Percentiles rank a stretch among this genome's conserved stretches.
These are phyloP conservation scores for Zaprionus ghesquierei DNA, from an alignment of 1,140 invertebrate genomes.

Conservation along the genomic window DNA sequence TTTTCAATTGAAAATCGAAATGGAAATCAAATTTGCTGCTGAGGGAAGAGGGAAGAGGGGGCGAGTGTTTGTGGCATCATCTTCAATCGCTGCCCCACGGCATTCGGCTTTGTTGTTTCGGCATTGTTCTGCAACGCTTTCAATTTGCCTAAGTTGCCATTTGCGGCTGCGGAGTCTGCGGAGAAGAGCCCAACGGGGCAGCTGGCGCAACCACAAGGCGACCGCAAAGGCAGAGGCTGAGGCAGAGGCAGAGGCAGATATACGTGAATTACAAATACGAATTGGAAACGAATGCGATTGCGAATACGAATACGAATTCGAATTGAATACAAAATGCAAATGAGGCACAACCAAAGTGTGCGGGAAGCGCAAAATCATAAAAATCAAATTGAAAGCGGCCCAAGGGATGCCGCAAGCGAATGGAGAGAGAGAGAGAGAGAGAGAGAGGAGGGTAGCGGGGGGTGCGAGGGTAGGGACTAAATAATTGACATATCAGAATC, in stretches of 20 bases:
- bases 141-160: slow-evolving; percentile 77
- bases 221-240: slow-evolving; percentile 12
- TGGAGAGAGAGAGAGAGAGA: not conserved
- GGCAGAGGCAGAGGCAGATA: slow-evolving; percentile 2
- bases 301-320: slow-evolving; percentile 31
- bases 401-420: slow-evolving; percentile 6
- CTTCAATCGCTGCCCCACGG: not conserved
- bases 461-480: slow-evolving; percentile 5
- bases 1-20: slow-evolving; percentile 40
- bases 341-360: slow-evolving; percentile 52
- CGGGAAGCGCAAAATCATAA: slow-evolving; percentile 67
- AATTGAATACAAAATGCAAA: slow-evolving; percentile 80
- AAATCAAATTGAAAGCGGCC: slow-evolving; percentile 66
- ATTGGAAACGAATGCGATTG: not conserved
- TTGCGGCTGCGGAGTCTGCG: slow-evolving; percentile 1
- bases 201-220: slow-evolving; percentile 53
- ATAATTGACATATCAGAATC: slow-evolving; percentile 59
- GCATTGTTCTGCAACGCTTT: slow-evolving; percentile 52
- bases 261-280: slow-evolving; percentile 38
- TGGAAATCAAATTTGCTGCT: slow-evolving; percentile 41
- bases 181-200: slow-evolving; percentile 10
- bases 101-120: slow-evolving; percentile 29
- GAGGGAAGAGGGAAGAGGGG: not conserved
- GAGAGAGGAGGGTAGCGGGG: not conserved
- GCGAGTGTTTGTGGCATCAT: not conserved